phyloP scores from a whole-genome alignment of 1,140 invertebrate genomes.

The Platyscapa corneri region DNA sequence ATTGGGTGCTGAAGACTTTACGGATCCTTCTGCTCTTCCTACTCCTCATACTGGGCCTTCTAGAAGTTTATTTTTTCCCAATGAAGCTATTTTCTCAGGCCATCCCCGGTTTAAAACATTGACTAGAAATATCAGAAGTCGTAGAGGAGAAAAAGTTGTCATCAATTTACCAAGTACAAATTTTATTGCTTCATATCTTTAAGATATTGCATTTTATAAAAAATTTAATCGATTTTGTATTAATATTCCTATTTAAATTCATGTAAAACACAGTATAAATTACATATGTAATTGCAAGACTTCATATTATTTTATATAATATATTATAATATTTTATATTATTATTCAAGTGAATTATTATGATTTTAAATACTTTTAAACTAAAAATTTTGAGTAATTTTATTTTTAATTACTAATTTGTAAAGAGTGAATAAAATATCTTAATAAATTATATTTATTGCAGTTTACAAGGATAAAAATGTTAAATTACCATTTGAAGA shows the following conservation, averaged over 20 bases:
- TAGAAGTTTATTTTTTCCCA: constrained; percentile 94
- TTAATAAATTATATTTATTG: constrained; percentile 53
- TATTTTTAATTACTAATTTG: not conserved
- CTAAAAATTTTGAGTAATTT: too few relatives aligned
- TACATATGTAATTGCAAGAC: too few relatives aligned
- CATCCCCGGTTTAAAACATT: constrained; percentile 98
- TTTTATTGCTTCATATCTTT: not conserved
- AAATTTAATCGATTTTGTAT: too few relatives aligned
- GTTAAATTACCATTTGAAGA: constrained; percentile 84
- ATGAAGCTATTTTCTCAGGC: constrained; percentile 93
- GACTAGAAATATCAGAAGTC: constrained; percentile 92
- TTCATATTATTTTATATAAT: too few relatives aligned
- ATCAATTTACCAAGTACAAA: constrained; percentile 95
- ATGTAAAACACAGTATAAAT: too few relatives aligned
- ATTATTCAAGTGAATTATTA: too few relatives aligned
- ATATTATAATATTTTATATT: too few relatives aligned
- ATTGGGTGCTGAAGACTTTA: constrained; percentile 92
- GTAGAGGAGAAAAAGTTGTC: constrained; percentile 94
- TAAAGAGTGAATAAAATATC: not conserved
- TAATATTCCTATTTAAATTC: too few relatives aligned
- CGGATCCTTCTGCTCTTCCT: constrained; percentile 83
- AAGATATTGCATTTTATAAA: not conserved
- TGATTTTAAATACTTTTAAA: not conserved
- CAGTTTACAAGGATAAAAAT: constrained; percentile 93
- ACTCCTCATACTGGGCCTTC: constrained; percentile 86